Evolutionary conservation across 1,140 invertebrate species (phyloP).

Genomic region (Dolichoris vasculosae): DNA sequence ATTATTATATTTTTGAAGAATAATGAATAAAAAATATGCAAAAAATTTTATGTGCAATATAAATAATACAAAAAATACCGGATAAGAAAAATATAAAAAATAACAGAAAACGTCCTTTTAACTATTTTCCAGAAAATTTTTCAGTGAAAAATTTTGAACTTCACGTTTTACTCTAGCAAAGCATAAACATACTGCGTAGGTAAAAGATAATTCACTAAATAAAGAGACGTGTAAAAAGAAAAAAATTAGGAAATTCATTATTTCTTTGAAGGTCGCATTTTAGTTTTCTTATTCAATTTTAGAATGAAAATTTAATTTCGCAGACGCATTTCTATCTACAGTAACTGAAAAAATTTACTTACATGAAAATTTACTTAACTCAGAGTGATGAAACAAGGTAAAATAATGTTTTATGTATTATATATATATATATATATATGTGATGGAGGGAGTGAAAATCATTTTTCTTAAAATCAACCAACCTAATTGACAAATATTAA

Average conservation of each 20-base stretch:
- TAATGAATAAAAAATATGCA: too few species aligned
- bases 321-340: background rate
- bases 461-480: constrained; percentile 7
- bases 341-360: background rate
- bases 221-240: background rate
- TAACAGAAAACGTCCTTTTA: background rate
- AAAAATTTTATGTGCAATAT: background rate
- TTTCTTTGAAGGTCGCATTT: background rate
- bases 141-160: background rate
- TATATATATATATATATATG: background rate
- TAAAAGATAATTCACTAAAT: background rate
- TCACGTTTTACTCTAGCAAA: background rate
- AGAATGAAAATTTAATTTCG: background rate
- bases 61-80: background rate
- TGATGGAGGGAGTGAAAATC: background rate
- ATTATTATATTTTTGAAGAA: too few species aligned
- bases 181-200: background rate
- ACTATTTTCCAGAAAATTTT: background rate
- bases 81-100: background rate
- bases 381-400: background rate
- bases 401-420: too few species aligned
- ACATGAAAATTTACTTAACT: background rate
- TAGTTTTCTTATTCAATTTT: background rate
- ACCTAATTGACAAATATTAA: constrained; percentile 10
- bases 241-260: background rate